Evolutionary conservation across 2,888 invertebrate species (phyloP), one percentile per base, ranked within the genome.

Genomic region (Tenthredo scrophulariae): DNA sequence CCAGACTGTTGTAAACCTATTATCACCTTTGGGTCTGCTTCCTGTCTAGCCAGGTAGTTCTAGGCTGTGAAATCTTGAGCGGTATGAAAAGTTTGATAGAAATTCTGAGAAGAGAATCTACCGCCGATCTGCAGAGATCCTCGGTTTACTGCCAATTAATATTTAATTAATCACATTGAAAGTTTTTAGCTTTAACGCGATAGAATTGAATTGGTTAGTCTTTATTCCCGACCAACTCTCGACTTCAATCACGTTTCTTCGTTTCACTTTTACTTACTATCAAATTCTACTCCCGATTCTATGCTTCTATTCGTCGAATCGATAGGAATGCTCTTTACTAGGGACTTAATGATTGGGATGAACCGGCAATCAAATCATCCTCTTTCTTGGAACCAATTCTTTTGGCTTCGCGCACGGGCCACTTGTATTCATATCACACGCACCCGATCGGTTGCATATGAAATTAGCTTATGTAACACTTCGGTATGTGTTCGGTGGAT

Each of bases 1-100:
- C 62, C 84, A 85, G n/a, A 43, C 80, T 85, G 82, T 84, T 40
- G 84, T 85, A 85, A 86, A 85, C 86, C 86, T 86, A 88, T 88
- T 88, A 87, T 88, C 87, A 86, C 86, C 84, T 75, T n/a, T 74
- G 29, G 46, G 85, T 80, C 50, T 50, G 77, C 54, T 77, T 77
- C 54, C 77, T 54, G 77, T 77, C 77, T 77, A 50, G 46, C 29
- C 40, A 54, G 46, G 77, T 54, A 77, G 54, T 77, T 18, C 29
- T 18, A 54, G 29, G 10, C 50, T 40, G 29, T 54, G 50, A 54
- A 77, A 77, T 50, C 46, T 29, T 54, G 13, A 50, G 29, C 1
- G 46, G 40, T 46, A 46, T 75, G 46, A 75, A n/a, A 37, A 33
- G 10, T 18, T n/a, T 1, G n/a, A 26, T 79, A 62, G 62, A 80